Evolutionary conservation across 1,140 invertebrate species (phyloP).

Genomic region (Papilio aristodemus): DNA sequence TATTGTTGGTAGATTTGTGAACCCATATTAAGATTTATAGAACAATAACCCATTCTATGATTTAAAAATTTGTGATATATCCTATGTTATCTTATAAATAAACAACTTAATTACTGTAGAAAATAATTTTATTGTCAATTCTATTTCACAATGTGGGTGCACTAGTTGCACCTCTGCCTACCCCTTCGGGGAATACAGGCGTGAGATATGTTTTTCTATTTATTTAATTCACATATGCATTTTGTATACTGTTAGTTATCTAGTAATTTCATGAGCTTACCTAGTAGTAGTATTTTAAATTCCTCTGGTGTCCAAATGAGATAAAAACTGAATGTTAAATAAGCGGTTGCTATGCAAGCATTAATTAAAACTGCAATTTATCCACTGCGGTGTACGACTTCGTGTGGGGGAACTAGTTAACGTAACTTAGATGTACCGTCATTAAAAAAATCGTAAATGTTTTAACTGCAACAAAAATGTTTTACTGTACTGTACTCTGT

Average conservation of each 20-base stretch:
- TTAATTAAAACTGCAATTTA: slow-evolving; percentile 65
- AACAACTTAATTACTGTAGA: no score
- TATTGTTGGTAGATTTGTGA: no score
- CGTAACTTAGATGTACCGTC: slow-evolving; percentile 15
- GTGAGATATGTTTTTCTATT: no score
- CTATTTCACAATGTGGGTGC: no score
- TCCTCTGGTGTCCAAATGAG: slow-evolving; percentile 4
- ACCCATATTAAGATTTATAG: no score
- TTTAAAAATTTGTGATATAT: no score
- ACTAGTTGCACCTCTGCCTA: no score
- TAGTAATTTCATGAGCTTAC: not conserved
- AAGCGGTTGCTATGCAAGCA: slow-evolving; percentile 42
- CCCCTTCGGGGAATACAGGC: no score
- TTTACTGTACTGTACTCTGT: not conserved
- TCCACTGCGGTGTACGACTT: slow-evolving; percentile 37
- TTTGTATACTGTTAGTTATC: not conserved
- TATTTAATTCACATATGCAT: no score
- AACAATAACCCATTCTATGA: no score
- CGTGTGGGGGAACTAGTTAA: slow-evolving; percentile 9
- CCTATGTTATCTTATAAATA: no score
- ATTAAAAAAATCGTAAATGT: not conserved
- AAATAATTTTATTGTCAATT: no score
- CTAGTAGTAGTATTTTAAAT: slow-evolving; percentile 10
- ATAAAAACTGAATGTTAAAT: slow-evolving; percentile 28
- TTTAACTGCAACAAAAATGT: not conserved